Percentiles rank a stretch among this genome's conserved stretches.
Conservation (phyloP, 2,113 vertebrate species). For the Zosterops hypoxanthus region DNA sequence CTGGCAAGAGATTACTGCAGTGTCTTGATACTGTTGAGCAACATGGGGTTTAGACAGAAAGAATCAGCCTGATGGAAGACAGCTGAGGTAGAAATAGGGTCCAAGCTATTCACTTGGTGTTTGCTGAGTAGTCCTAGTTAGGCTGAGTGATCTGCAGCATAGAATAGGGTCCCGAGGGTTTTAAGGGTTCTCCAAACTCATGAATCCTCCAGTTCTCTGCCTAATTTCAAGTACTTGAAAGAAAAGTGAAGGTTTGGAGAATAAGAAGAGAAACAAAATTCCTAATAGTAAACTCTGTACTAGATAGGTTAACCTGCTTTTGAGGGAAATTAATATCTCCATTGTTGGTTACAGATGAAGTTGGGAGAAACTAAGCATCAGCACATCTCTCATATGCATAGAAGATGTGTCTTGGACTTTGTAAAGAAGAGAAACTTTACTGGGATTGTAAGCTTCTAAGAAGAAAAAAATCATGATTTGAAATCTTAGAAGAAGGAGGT, state of each 20-base stretch:
- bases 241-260: not conserved
- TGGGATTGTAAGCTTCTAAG: not conserved
- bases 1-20: not conserved
- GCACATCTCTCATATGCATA: not conserved
- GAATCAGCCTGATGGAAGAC: not conserved
- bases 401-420: not conserved
- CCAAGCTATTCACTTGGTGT: not conserved
- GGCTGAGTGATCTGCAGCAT: not conserved
- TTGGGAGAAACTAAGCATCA: not conserved
- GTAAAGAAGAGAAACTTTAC: not conserved
- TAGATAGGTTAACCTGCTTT: not conserved
- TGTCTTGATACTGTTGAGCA: not conserved
- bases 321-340: not conserved
- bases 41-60: not conserved
- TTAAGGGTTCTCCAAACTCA: not conserved
- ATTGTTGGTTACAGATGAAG: not conserved
- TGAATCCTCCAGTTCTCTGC: not conserved
- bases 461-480: not conserved
- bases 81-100: not conserved
- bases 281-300: not conserved
- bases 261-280: not conserved
- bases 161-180: not conserved
- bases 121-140: not conserved
- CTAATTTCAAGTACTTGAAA: not conserved
- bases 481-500: not conserved